Evolutionary conservation across 1,140 invertebrate genomes (phyloP).

Genomic region (Drosophila littoralis): DNA sequence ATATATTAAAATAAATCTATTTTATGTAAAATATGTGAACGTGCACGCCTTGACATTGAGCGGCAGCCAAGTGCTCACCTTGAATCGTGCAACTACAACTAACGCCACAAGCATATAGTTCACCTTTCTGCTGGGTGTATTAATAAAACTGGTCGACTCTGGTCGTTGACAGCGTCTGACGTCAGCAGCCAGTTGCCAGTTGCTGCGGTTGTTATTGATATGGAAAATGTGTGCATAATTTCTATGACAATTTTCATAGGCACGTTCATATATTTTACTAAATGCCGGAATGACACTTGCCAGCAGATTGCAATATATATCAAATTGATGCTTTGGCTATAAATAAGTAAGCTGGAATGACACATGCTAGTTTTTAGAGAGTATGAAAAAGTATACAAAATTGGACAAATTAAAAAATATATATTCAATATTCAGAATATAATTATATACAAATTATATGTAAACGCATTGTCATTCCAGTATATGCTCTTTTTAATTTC

Average conservation of each 20-base stretch:
- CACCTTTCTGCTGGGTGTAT: constrained; percentile 40
- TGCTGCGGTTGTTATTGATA: constrained; percentile 10
- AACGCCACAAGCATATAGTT: constrained; percentile 40
- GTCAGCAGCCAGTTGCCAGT: constrained; percentile 26
- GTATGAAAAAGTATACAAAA: too few species aligned
- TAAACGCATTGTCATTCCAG: too few species aligned
- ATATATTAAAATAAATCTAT: constrained; percentile 1
- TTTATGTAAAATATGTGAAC: constrained; percentile 55
- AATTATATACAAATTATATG: too few species aligned
- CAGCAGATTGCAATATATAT: constrained; percentile 11
- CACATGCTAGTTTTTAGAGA: too few species aligned
- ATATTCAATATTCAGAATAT: too few species aligned
- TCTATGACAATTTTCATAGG: constrained; percentile 1
- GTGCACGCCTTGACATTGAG: constrained; percentile 36
- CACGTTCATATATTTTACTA: constrained; percentile 48
- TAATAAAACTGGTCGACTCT: constrained; percentile 33
- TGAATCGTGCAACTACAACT: constrained; percentile 22
- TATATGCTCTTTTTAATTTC: too few species aligned
- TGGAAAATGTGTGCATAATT: constrained; percentile 30
- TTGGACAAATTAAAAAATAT: too few species aligned
- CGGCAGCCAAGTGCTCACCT: constrained; percentile 39
- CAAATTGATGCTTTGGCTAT: background rate
- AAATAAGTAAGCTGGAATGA: too few species aligned
- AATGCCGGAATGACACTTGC: constrained; percentile 25
- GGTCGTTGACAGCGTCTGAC: constrained; percentile 42